A percentile compares a stretch with the other conserved stretches of the same genome.
phyloP scores from a whole-genome alignment of 2,888 invertebrate species.

The Lasius platythorax region DNA sequence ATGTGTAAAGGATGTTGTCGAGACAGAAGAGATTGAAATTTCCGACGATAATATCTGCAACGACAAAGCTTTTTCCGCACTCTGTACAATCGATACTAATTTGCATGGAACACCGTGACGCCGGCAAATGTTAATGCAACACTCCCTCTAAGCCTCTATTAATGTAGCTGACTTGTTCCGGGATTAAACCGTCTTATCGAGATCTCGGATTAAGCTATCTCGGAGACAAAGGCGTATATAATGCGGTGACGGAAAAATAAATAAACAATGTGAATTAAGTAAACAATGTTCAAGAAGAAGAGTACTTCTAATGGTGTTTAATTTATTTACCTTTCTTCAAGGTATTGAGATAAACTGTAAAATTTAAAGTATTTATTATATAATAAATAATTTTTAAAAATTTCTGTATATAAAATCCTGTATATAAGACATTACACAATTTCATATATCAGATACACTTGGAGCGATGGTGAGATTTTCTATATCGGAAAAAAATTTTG shows the following conservation, averaged over 20 bases:
- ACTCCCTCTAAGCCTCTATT: constrained; percentile 20
- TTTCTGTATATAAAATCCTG: not conserved
- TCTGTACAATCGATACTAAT: constrained; percentile 66
- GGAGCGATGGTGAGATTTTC: not conserved
- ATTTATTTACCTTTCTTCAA: not conserved
- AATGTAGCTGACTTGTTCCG: constrained; percentile 15
- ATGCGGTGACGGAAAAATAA: not conserved
- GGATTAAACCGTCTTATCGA: constrained; percentile 17
- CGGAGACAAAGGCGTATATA: not conserved
- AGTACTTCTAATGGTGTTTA: not conserved
- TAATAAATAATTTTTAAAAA: not conserved
- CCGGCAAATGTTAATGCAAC: constrained; percentile 65
- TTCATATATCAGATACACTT: not conserved
- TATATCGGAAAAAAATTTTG: not conserved
- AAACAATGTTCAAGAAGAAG: not conserved
- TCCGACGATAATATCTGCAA: constrained; percentile 2
- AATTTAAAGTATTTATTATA: not conserved
- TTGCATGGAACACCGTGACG: constrained; percentile 64
- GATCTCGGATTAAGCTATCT: constrained; percentile 31
- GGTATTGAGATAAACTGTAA: not conserved
- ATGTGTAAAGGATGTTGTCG: not conserved
- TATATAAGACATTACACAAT: not conserved
- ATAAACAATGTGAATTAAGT: not conserved
- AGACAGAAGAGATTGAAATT: constrained; percentile 32
- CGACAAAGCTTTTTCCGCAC: constrained; percentile 23